A percentile compares a stretch with the other conserved stretches of the same genome.
Evolutionary conservation across 2,888 invertebrate genomes (phyloP).

Genomic region (Itoplectis maculator): DNA sequence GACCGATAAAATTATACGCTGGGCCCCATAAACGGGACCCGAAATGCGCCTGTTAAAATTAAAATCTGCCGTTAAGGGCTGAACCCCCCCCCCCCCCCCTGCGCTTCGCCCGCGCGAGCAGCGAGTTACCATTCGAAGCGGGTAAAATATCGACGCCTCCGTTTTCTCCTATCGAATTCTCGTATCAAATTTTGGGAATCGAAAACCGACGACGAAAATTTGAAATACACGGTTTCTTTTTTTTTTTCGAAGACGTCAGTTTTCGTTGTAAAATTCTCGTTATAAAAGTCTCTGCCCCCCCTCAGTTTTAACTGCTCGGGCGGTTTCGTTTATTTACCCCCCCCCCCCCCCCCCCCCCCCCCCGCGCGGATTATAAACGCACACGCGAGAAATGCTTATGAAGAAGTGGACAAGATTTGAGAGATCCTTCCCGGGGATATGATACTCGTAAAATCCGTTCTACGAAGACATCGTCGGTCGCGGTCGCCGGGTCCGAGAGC

Average conservation of each 20-base stretch:
- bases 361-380: slow-evolving; percentile 49
- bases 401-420: slow-evolving; percentile 67
- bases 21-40: slow-evolving; percentile 80
- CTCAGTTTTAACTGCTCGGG: slow-evolving; percentile 24
- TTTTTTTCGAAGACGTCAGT: no score
- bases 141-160: slow-evolving; percentile 11
- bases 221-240: slow-evolving; percentile 21
- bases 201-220: no score
- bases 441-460: slow-evolving; percentile 68
- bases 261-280: background rate
- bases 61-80: slow-evolving; percentile 81
- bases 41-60: slow-evolving; percentile 82
- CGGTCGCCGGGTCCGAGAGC: no score
- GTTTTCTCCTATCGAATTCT: slow-evolving; percentile 19
- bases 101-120: slow-evolving; percentile 60
- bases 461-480: slow-evolving; percentile 55
- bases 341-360: no score
- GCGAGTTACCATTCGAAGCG: slow-evolving; percentile 61
- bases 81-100: no score
- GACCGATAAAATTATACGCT: slow-evolving; percentile 83
- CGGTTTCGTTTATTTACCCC: slow-evolving; percentile 24
- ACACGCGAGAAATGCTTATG: slow-evolving; percentile 64
- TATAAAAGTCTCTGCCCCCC: slow-evolving; percentile 43
- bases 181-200: no score
- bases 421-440: slow-evolving; percentile 66